Percentiles rank a stretch among this genome's conserved stretches.
These are phyloP conservation scores for Clangula hyemalis DNA, from an alignment of 2,797 vertebrate species.

Conservation along the genomic window DNA sequence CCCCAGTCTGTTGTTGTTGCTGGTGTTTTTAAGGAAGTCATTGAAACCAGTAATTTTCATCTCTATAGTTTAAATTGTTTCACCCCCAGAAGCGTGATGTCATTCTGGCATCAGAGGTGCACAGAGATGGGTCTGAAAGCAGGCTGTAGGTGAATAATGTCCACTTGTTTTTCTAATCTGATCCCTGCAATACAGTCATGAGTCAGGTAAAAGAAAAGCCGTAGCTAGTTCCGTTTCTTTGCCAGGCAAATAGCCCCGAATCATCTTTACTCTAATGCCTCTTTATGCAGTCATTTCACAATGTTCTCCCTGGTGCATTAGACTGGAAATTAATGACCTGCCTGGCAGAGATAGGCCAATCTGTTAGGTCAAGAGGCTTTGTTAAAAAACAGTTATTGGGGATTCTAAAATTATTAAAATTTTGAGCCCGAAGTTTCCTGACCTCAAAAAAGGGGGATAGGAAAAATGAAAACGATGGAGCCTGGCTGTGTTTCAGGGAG, in stretches of 20 bases:
- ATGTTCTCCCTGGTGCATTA: conserved; percentile 18
- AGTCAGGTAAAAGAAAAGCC: background rate
- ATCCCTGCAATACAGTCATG: background rate
- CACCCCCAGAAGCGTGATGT: background rate
- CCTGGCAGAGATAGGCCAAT: background rate
- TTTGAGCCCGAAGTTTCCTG: background rate
- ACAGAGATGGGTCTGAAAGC: background rate
- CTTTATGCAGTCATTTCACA: conserved; percentile 25
- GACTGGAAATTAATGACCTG: conserved; percentile 15
- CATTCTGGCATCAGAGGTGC: background rate
- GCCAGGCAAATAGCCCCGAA: background rate
- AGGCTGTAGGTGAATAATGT: background rate
- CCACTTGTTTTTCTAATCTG: background rate
- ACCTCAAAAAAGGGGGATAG: background rate
- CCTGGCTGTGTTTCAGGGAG: background rate
- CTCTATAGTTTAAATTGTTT: background rate
- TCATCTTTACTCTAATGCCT: background rate
- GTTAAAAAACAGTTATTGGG: background rate
- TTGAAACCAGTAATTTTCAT: background rate
- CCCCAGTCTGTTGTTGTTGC: background rate
- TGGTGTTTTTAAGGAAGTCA: background rate
- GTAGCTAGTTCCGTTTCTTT: background rate
- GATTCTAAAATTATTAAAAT: background rate
- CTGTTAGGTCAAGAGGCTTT: background rate
- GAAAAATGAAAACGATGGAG: background rate